phyloP scores from a whole-genome alignment of 2,888 invertebrate species.

The Miltochrista miniata region DNA sequence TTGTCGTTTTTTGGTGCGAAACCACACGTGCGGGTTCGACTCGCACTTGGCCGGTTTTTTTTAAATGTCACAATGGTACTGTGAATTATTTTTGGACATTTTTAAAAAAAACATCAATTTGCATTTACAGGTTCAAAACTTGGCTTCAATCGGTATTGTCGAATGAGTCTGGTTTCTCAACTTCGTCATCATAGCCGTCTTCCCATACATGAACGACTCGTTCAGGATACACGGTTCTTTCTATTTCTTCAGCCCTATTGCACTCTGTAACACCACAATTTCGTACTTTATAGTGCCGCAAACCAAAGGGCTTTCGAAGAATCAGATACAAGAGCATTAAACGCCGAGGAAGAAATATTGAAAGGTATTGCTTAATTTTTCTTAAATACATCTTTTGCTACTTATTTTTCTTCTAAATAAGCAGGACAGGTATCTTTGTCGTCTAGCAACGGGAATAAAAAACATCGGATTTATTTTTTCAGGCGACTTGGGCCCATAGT shows the following conservation, averaged over 20 bases:
- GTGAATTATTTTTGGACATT: too few relatives aligned
- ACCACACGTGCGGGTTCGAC: too few relatives aligned
- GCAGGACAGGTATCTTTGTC: too few relatives aligned
- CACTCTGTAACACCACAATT: constrained; percentile 48
- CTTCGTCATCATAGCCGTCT: constrained; percentile 68
- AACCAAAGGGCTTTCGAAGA: constrained; percentile 73
- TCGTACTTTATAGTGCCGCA: constrained; percentile 68
- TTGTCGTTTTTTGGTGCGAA: too few relatives aligned
- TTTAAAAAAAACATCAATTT: not conserved
- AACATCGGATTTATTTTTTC: too few relatives aligned
- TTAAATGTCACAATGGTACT: too few relatives aligned
- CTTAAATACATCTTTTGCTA: too few relatives aligned
- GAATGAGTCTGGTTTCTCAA: constrained; percentile 73
- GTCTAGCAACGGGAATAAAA: too few relatives aligned
- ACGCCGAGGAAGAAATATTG: constrained; percentile 26
- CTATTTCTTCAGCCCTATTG: constrained; percentile 60
- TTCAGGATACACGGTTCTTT: constrained; percentile 67
- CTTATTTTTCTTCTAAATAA: too few relatives aligned
- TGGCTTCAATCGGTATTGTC: constrained; percentile 68
- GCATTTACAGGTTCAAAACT: constrained; percentile 59
- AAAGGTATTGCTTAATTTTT: not conserved
- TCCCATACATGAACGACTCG: constrained; percentile 53
- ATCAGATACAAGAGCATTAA: constrained; percentile 60
- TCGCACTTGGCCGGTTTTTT: too few relatives aligned
- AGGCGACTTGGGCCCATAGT: too few relatives aligned